Evolutionary conservation across 30 jellyfish, hydroid and myxozoan species (phyloP).

Genomic region (Hydractinia symbiolongicarpus): DNA sequence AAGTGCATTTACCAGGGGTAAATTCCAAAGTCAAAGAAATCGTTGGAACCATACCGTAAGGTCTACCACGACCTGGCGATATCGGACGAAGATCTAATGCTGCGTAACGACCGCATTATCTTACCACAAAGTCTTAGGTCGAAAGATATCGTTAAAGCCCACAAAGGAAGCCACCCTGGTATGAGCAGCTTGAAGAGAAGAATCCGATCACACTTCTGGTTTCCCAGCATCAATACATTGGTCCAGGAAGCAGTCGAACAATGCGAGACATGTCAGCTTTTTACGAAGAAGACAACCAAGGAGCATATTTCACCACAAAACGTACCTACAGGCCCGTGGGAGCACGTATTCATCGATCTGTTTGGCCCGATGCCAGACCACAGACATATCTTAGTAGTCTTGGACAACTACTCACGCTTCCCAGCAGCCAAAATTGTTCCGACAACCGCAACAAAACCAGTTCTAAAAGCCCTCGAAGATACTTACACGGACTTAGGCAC

Average conservation of each 20-base stretch:
- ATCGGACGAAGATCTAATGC: no score
- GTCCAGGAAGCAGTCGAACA: conserved; percentile 5
- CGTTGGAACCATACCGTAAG: no score
- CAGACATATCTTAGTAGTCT: not conserved
- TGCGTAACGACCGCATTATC: no score
- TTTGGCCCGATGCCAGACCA: not conserved
- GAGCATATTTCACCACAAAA: not conserved
- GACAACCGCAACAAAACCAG: not conserved
- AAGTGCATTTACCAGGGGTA: no score
- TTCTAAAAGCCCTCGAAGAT: not conserved
- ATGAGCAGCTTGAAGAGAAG: conserved; percentile 2
- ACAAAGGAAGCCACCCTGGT: no score
- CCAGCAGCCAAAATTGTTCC: not conserved
- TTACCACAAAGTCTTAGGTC: not conserved
- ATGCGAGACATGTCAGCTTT: not conserved
- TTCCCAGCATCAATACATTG: not conserved
- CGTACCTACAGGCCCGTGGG: not conserved
- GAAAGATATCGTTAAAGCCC: not conserved
- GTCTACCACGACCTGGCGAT: no score
- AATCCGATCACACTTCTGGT: conserved; percentile 26
- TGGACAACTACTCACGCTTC: no score
- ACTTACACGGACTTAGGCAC: not conserved
- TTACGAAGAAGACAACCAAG: not conserved
- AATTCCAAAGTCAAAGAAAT: no score
- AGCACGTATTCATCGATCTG: not conserved